Evolutionary conservation across 37 sponge, comb jelly and placozoan genomes (phyloP).

Genomic region (Chondrilla cf. caribensis): DNA sequence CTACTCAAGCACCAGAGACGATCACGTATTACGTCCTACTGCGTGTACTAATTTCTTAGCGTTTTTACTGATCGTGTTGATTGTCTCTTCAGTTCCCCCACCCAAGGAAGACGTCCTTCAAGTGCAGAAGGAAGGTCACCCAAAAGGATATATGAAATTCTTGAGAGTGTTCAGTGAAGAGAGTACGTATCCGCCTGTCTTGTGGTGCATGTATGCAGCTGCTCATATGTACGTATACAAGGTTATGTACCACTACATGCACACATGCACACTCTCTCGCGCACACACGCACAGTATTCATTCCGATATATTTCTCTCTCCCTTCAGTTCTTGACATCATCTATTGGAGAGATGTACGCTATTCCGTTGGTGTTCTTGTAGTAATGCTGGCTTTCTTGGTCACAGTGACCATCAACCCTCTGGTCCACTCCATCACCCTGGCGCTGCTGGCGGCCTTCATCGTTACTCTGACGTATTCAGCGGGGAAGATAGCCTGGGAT

Average conservation of each 20-base stretch:
- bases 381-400: constrained; percentile 43
- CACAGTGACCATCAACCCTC: constrained; percentile 71
- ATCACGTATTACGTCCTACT: too few species aligned
- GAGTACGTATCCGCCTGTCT: constrained; percentile 25
- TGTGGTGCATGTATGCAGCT: too few species aligned
- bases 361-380: constrained; percentile 54
- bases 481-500: constrained; percentile 60
- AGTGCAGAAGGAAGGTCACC: constrained; percentile 4
- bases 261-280: too few species aligned
- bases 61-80: too few species aligned
- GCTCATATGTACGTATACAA: too few species aligned
- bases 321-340: constrained; percentile 60
- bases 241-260: too few species aligned
- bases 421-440: constrained; percentile 62
- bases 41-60: too few species aligned
- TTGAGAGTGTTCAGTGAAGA: constrained; percentile 45
- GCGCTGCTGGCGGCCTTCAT: constrained; percentile 60
- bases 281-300: too few species aligned
- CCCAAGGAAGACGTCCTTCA: background rate
- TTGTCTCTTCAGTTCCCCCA: background rate
- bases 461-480: constrained; percentile 73
- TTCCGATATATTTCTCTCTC: too few species aligned
- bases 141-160: constrained; percentile 57
- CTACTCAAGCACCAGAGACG: too few species aligned
- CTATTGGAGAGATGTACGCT: constrained; percentile 59